phyloP scores from a whole-genome alignment of 2,888 invertebrate species.

The Mesoligia furuncula region DNA sequence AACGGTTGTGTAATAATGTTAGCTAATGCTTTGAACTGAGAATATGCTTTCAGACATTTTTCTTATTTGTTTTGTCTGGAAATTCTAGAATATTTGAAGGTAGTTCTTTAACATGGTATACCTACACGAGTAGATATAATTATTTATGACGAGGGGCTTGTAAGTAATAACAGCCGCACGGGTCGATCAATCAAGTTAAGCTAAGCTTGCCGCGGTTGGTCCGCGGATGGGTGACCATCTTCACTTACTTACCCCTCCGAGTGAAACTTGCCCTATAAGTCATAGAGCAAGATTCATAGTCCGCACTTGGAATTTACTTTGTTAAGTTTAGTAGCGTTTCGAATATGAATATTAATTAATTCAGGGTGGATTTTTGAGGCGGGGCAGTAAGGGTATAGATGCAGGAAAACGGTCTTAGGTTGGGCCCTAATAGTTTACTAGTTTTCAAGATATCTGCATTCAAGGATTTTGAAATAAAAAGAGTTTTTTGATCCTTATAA shows the following conservation, averaged over 20 bases:
- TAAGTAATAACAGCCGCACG: too few species aligned
- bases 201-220: too few species aligned
- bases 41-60: conserved; percentile 28
- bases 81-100: background rate
- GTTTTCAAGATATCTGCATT: background rate
- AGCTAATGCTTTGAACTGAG: conserved; percentile 16
- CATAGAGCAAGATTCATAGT: background rate
- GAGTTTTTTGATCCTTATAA: background rate
- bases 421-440: too few species aligned
- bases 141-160: too few species aligned
- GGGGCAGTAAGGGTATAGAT: background rate
- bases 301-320: background rate
- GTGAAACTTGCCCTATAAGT: background rate
- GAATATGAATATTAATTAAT: background rate
- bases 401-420: background rate
- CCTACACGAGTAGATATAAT: too few species aligned
- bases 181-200: too few species aligned
- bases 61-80: conserved; percentile 7
- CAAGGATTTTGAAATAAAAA: background rate
- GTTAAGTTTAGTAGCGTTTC: too few species aligned
- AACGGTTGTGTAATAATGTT: conserved; percentile 13
- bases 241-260: too few species aligned
- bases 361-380: background rate
- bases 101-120: background rate
- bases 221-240: too few species aligned